Conservation (phyloP, 2,888 invertebrate genomes). For the Homarus gammarus region DNA sequence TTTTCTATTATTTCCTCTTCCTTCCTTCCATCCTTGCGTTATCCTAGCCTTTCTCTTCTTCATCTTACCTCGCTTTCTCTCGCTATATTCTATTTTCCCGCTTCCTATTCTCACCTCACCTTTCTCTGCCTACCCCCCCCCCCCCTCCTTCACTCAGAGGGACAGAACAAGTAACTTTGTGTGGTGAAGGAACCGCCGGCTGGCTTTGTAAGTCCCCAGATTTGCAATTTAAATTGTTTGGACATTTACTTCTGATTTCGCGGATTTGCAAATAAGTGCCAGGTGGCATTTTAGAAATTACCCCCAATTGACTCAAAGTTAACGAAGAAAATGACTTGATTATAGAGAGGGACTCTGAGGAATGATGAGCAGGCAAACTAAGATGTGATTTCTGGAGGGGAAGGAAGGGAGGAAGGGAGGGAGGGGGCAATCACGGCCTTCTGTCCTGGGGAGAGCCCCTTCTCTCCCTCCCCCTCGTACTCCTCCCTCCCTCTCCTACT, state of each 20-base stretch:
- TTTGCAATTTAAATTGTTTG: conserved; percentile 39
- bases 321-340: conserved; percentile 62
- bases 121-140: background rate
- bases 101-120: background rate
- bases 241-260: conserved; percentile 47
- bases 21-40: too few species aligned
- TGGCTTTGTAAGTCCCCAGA: conserved; percentile 1
- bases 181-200: background rate
- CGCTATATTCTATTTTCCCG: background rate
- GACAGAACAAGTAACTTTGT: background rate
- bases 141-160: background rate
- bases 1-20: background rate
- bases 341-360: conserved; percentile 36
- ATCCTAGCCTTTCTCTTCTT: too few species aligned
- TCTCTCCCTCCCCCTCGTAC: too few species aligned
- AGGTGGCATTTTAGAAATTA: conserved; percentile 55
- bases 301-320: conserved; percentile 53
- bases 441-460: background rate
- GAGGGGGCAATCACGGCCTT: background rate
- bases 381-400: conserved; percentile 23
- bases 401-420: background rate
- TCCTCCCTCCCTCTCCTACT: too few species aligned
- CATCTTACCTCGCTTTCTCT: conserved; percentile 30
- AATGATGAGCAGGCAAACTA: conserved; percentile 40
- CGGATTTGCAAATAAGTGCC: conserved; percentile 38